These are phyloP conservation scores for Crotalus helleri DNA, from an alignment of 2,113 vertebrate genomes.

Conservation along the genomic window DNA sequence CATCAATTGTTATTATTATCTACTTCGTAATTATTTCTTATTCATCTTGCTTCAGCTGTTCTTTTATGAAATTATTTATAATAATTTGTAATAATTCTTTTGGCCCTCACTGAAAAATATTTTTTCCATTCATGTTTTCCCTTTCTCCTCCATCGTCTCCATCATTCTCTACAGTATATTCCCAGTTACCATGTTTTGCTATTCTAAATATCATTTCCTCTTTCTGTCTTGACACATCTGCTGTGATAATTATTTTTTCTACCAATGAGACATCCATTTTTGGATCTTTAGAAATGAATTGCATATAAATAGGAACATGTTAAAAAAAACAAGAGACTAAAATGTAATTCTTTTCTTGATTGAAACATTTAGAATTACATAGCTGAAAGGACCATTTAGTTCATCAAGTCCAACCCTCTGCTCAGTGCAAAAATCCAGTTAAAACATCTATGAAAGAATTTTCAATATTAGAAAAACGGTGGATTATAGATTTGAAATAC, in stretches of 20 bases:
- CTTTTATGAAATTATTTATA: conserved; percentile 12
- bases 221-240: conserved; percentile 24
- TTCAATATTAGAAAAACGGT: neutral
- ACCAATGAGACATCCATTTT: neutral
- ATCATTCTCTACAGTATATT: neutral
- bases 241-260: conserved; percentile 1
- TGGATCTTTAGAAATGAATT: neutral
- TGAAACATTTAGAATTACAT: neutral
- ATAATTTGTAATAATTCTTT: neutral
- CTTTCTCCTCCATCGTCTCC: neutral
- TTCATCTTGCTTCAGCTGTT: conserved; percentile 43
- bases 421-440: neutral
- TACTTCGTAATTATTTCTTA: conserved; percentile 12
- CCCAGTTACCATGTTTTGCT: neutral
- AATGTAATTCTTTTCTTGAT: neutral
- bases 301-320: neutral
- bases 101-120: neutral
- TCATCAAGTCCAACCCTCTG: neutral
- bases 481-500: neutral
- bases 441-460: neutral
- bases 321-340: neutral
- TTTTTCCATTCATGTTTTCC: neutral
- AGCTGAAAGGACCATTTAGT: neutral
- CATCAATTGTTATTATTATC: conserved; percentile 25
- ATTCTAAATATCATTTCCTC: neutral